Percentiles rank a stretch among this genome's conserved stretches.
These are phyloP conservation scores for Procapra przewalskii DNA, from an alignment of 2,113 vertebrate genomes.

Conservation along the genomic window DNA sequence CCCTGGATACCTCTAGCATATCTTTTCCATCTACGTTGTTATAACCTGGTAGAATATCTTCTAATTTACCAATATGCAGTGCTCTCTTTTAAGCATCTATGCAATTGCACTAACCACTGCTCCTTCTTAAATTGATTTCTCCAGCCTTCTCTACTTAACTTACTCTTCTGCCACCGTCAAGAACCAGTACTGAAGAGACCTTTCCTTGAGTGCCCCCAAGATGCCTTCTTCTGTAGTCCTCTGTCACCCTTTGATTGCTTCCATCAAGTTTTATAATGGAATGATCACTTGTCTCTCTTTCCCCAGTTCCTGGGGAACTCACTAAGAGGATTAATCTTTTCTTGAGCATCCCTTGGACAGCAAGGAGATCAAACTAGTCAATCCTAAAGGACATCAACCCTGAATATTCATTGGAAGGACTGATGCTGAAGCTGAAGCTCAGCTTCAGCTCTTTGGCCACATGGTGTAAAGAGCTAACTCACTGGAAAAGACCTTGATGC, in stretches of 20 bases:
- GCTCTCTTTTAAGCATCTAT: background rate
- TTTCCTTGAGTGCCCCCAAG: background rate
- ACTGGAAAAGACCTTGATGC: background rate
- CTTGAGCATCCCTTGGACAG: background rate
- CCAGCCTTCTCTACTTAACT: background rate
- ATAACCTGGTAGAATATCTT: background rate
- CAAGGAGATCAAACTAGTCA: background rate
- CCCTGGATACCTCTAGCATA: background rate
- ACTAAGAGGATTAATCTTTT: background rate
- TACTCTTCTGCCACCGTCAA: background rate
- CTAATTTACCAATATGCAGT: background rate
- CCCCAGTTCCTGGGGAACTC: background rate
- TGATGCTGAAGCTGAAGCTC: background rate
- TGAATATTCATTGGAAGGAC: background rate
- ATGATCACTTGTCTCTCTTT: background rate
- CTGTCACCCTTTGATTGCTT: background rate
- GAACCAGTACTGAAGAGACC: background rate
- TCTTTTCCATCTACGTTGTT: background rate
- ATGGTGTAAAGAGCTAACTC: background rate
- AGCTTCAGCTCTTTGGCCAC: too few species aligned
- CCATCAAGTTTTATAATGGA: too few species aligned
- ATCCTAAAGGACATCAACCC: background rate
- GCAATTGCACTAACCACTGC: background rate
- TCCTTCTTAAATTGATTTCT: background rate
- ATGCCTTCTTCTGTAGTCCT: accelerated